Base-by-base conservation (phyloP, 2,113 vertebrate genomes). In the Colossoma macropomum region DNA sequence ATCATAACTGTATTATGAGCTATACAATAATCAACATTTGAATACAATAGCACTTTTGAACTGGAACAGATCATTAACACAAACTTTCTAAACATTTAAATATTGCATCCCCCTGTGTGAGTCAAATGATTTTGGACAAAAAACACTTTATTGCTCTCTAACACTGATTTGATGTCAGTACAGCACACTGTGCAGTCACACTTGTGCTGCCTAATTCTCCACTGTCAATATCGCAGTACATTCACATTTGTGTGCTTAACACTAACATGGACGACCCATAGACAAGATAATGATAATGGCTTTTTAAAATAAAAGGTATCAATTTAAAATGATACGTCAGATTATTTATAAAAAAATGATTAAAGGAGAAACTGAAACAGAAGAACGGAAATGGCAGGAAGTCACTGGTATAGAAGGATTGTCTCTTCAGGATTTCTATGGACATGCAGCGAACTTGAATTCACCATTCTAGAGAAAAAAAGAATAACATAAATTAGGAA, bases 401-500 rank as follows among this genome's bases (percentile, higher is more conserved):
- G 15, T 69, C 28, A 75, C 19, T 38, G 54, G 65, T 19, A 30
- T 25, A 66, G 50, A 12, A 70, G 32, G 78, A 71, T 38, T 21
- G 3, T 73, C 70, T 45, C 32, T 38, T 93, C 90, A 91, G 66
- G 1, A 52, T 82, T 27, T 83, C 16, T 45, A 0, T 13, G 87
- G n/a, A 13, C 59, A 0, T 60, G 88, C 88, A 0, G 69, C 81
- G 82, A 91, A 90, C 32, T 91, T 90, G 48, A 62, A 78, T 50
- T 77, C 85, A 0, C 82, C 83, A 25, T 54, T 90, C 93, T 94
- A 87, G 77, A 76, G 85, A 28, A n/a, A 45, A 32, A 82, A 25
- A 84, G 30, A 87, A 48, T 85, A 45, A 86, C 21, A 84, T 48
- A 54, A 8, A 23, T 45, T 27, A 62, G 9, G 11, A 7, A 27